phyloP scores from a whole-genome alignment of 2,797 vertebrate genomes.

The Tauraco hartlaubi region DNA sequence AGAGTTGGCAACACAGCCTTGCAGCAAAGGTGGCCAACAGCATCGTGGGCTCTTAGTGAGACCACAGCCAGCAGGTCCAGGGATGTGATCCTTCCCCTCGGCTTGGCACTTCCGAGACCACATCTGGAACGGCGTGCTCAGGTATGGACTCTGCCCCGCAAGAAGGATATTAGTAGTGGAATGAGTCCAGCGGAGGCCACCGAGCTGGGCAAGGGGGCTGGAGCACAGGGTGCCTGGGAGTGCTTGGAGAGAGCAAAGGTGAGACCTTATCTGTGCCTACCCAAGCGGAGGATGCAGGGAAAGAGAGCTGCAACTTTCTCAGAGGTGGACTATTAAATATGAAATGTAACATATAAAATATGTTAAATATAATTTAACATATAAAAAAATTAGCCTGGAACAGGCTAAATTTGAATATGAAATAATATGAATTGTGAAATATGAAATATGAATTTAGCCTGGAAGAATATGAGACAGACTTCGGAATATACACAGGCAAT shows the following conservation, averaged over 20 bases:
- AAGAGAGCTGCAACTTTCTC: background rate
- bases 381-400: too few relatives aligned
- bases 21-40: background rate
- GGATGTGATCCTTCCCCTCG: fast-evolving
- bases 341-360: too few relatives aligned
- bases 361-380: too few relatives aligned
- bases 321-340: background rate
- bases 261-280: background rate
- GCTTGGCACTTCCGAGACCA: background rate
- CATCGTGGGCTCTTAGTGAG: background rate
- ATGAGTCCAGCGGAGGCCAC: fast-evolving
- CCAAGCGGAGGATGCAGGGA: fast-evolving
- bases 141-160: background rate
- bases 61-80: background rate
- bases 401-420: too few relatives aligned
- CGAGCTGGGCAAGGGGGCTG: background rate
- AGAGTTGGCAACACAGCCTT: background rate
- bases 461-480: background rate
- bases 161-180: background rate
- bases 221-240: background rate
- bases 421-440: too few relatives aligned
- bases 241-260: background rate
- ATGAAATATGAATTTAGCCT: background rate
- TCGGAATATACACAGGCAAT: background rate
- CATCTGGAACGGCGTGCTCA: fast-evolving